These are phyloP conservation scores for Amblyteles armatorius DNA, from an alignment of 2,888 invertebrate species.

Conservation along the genomic window DNA sequence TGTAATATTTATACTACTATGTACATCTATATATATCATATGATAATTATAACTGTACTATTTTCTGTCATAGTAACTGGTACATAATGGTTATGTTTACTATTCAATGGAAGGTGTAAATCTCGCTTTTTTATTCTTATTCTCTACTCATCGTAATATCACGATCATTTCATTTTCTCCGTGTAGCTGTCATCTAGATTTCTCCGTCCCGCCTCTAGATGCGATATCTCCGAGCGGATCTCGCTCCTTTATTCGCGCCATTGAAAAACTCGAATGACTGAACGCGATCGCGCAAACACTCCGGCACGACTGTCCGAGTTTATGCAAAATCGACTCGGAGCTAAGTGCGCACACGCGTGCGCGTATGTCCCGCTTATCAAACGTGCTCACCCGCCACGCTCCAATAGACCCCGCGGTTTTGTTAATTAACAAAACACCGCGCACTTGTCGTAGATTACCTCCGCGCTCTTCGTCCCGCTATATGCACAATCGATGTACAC, in stretches of 20 bases:
- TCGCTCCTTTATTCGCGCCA: neutral
- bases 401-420: slow-evolving; percentile 74
- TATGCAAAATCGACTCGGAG: neutral
- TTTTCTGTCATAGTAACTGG: no score
- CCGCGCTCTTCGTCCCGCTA: slow-evolving; percentile 13
- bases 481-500: slow-evolving; percentile 29
- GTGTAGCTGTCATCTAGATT: slow-evolving; percentile 13
- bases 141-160: neutral
- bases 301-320: neutral
- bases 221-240: neutral
- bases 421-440: slow-evolving; percentile 74
- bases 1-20: neutral
- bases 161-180: slow-evolving; percentile 25
- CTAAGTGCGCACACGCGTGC: neutral
- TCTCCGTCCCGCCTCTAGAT: neutral
- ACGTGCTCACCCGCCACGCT: slow-evolving; percentile 71
- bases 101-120: neutral
- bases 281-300: neutral
- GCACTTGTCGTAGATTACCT: slow-evolving; percentile 44
- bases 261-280: slow-evolving; percentile 1
- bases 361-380: slow-evolving; percentile 35
- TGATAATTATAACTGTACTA: no score
- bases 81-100: no score
- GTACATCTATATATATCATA: neutral
- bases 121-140: neutral